phyloP scores from a whole-genome alignment of 2,888 invertebrate genomes.

The Adelognathus sp. region DNA sequence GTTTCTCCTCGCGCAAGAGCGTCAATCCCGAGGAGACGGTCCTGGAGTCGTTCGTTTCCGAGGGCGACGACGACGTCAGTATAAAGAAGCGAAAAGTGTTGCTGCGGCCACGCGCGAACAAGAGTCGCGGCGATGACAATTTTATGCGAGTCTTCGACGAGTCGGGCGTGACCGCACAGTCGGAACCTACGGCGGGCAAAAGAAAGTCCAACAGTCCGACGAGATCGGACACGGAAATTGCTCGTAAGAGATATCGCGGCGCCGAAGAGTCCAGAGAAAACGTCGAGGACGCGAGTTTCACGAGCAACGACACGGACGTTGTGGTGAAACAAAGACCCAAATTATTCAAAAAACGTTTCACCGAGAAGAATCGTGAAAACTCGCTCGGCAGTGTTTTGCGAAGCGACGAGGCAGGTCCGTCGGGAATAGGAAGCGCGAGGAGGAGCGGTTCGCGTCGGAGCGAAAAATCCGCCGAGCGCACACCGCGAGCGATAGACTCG shows the following conservation, averaged over 20 bases:
- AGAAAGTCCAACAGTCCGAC: neutral
- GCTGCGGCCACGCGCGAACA: neutral
- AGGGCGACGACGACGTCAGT: neutral
- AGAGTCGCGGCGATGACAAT: conserved; percentile 15
- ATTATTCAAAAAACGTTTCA: conserved; percentile 24
- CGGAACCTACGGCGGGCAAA: conserved; percentile 1
- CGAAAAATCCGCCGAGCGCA: neutral
- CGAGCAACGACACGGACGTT: conserved; percentile 41
- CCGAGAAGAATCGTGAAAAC: neutral
- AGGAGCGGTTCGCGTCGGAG: neutral
- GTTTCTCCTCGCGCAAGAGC: conserved; percentile 22
- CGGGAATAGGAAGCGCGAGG: neutral
- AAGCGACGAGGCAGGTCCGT: conserved; percentile 4
- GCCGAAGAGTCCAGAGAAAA: neutral
- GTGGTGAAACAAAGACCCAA: conserved; percentile 1
- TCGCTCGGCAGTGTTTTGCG: conserved; percentile 12
- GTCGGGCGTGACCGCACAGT: neutral
- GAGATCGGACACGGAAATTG: neutral
- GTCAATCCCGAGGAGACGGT: neutral
- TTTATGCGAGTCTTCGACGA: conserved; percentile 29
- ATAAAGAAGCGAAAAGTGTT: conserved; percentile 37
- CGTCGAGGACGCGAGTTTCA: neutral
- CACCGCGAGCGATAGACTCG: neutral
- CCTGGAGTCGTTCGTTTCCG: conserved; percentile 12
- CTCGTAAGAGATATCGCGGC: neutral